Percentiles rank a stretch among this genome's conserved stretches.
Evolutionary conservation across 2,888 invertebrate species (phyloP).

Genomic region (Ennomos fuscantarius): DNA sequence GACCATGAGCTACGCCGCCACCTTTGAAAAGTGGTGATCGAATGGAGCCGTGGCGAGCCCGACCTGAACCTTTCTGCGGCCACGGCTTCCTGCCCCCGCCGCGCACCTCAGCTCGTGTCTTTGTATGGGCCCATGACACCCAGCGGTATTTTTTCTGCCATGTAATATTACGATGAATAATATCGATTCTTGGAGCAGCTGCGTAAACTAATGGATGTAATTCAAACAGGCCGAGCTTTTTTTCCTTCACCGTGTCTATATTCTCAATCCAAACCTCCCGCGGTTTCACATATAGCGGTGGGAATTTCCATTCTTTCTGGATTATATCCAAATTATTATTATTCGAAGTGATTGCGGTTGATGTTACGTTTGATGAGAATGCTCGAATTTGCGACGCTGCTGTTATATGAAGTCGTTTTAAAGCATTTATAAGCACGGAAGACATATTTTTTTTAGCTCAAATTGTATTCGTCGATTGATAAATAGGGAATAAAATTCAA

Average conservation of each 20-base stretch:
- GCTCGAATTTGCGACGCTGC: constrained; percentile 57
- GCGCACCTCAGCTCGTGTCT: constrained; percentile 92
- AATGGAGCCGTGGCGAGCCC: constrained; percentile 96
- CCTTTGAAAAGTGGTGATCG: constrained; percentile 94
- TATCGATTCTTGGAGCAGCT: constrained; percentile 92
- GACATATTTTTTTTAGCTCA: constrained; percentile 52
- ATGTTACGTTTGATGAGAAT: constrained; percentile 52
- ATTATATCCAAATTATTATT: constrained; percentile 56
- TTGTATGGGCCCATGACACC: constrained; percentile 92
- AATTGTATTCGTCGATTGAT: no score
- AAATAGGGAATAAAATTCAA: no score
- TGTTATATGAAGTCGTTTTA: constrained; percentile 67
- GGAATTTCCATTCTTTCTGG: constrained; percentile 77
- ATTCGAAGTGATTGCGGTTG: constrained; percentile 45
- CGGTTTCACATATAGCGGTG: constrained; percentile 84
- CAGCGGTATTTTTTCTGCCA: constrained; percentile 94
- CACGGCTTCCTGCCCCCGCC: constrained; percentile 98
- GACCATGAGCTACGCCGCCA: constrained; percentile 95
- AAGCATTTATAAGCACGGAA: constrained; percentile 65
- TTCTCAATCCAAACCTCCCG: constrained; percentile 96
- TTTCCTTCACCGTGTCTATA: constrained; percentile 89
- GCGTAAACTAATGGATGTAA: constrained; percentile 96
- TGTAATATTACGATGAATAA: constrained; percentile 92
- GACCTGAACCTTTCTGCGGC: constrained; percentile 97
- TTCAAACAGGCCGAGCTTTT: constrained; percentile 93